A percentile compares a stretch with the other conserved stretches of the same genome.
These are phyloP conservation scores for Tinea trinotella DNA, from an alignment of 2,888 invertebrate species.

Conservation along the genomic window DNA sequence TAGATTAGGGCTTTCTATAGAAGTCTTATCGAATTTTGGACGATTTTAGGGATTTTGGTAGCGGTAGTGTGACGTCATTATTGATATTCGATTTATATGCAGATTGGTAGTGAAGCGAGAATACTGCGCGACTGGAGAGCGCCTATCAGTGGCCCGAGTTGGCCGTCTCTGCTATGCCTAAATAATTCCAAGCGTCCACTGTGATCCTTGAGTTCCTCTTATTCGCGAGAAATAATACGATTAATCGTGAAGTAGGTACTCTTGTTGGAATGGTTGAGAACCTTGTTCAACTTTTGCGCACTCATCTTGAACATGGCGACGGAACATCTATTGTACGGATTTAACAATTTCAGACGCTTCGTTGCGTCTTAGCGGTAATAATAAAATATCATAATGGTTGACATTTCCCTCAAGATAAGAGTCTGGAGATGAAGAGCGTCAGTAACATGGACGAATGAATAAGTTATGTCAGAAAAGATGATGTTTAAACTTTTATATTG, in stretches of 20 bases:
- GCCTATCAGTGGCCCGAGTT: slow-evolving; percentile 17
- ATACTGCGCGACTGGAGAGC: slow-evolving; percentile 26
- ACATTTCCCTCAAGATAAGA: slow-evolving; percentile 67
- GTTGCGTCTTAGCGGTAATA: slow-evolving; percentile 64
- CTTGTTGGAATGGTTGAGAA: slow-evolving; percentile 43
- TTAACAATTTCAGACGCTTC: slow-evolving; percentile 65
- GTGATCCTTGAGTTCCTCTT: slow-evolving; percentile 23
- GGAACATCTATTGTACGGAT: slow-evolving; percentile 60
- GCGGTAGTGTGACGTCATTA: slow-evolving; percentile 64
- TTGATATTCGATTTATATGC: slow-evolving; percentile 72
- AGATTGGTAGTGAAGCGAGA: slow-evolving; percentile 51
- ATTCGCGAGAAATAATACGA: slow-evolving; percentile 40
- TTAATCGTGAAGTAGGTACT: slow-evolving; percentile 31
- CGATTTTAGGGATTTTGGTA: slow-evolving; percentile 59
- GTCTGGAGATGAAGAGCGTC: slow-evolving; percentile 56
- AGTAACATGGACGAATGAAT: slow-evolving; percentile 43
- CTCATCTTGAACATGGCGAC: slow-evolving; percentile 57
- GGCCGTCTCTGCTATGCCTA: slow-evolving; percentile 2
- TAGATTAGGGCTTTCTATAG: slow-evolving; percentile 66
- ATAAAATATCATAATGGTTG: slow-evolving; percentile 69
- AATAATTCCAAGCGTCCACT: slow-evolving; percentile 18
- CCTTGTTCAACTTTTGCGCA: slow-evolving; percentile 61
- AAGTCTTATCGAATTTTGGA: slow-evolving; percentile 67
- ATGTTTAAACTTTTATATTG: slow-evolving; percentile 1
- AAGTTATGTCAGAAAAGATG: slow-evolving; percentile 31